Base-by-base conservation (phyloP, 2,113 vertebrate genomes). In the Riparia riparia region DNA sequence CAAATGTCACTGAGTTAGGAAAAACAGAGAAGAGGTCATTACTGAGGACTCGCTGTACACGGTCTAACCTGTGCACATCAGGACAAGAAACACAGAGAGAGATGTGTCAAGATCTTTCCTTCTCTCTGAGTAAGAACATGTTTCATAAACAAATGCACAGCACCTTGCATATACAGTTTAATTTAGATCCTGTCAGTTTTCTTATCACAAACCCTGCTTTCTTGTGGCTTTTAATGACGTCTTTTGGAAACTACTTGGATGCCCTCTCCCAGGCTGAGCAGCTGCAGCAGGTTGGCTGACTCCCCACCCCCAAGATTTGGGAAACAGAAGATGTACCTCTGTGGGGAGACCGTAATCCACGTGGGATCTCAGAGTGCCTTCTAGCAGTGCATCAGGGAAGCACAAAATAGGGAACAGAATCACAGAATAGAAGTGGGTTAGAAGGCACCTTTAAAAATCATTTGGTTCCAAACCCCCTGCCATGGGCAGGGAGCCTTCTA, bases 1-100 rank as follows among this genome's bases (percentile, higher is more conserved):
- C 24, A 86, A 94, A 92, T 94, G 85, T 70, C 88, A 85, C 61
- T 28, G 80, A 57, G 58, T 85, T 73, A 63, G 37, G 47, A 76
- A 84, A 80, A 83, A 42, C 56, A 90, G 71, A 31, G 58, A 70
- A 72, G 18, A n/a, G 63, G 70, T 74, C 80, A 68, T 45, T 81
- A 7, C 29, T 53, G 32, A 53, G 71, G 60, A 60, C 60, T 66
- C 13, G 0, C 14, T 17, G 42, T 39, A 64, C 63, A 34, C 0
- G 0, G 66, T 24, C 65, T 49, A 39, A 72, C 42, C 44, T 2
- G 5, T 17, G 49, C 32, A 34, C 47, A 41, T 63, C 60, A 84
- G 50, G 69, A n/a, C 9, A 28, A 24, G 24, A 92, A 53, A 61
- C 65, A 72, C 28, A 69, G 34, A 17, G 7, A n/a, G 41, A 90